Evolutionary conservation across 2,797 vertebrate species (phyloP).

Genomic region (Xiphorhynchus erythropygius): DNA sequence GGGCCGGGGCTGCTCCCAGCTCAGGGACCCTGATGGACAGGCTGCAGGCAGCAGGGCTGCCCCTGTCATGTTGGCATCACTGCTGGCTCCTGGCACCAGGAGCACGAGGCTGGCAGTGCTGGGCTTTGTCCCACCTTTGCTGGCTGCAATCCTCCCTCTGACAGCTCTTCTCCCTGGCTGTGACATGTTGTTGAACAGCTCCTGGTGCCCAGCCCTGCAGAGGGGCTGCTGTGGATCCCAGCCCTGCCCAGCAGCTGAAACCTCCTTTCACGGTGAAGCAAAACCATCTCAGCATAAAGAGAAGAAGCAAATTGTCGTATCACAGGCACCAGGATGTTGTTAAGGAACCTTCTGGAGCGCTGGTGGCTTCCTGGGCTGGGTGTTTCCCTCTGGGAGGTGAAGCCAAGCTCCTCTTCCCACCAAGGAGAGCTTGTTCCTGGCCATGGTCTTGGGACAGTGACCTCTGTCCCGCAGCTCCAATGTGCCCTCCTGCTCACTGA

Average conservation of each 20-base stretch:
- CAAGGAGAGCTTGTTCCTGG: background rate
- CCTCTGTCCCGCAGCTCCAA: background rate
- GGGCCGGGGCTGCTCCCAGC: accelerated
- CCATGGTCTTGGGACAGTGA: background rate
- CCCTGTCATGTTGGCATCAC: background rate
- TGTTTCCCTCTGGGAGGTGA: background rate
- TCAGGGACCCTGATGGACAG: background rate
- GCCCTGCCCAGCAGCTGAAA: background rate
- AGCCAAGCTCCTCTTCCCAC: background rate
- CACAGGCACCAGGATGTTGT: accelerated
- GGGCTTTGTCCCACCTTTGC: background rate
- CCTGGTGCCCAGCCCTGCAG: background rate
- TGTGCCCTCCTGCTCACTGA: background rate
- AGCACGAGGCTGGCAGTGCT: background rate
- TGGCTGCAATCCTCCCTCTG: background rate
- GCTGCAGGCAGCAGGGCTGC: background rate
- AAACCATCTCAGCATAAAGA: background rate
- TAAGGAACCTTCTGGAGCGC: background rate
- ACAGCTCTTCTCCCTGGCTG: background rate
- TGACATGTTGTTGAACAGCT: accelerated
- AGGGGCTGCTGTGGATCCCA: accelerated
- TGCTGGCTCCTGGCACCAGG: background rate
- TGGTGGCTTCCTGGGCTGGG: background rate
- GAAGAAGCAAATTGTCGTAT: accelerated
- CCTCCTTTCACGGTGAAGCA: accelerated